These are phyloP conservation scores for Drosophila lacicola DNA, from an alignment of 2,888 invertebrate species.

Conservation along the genomic window DNA sequence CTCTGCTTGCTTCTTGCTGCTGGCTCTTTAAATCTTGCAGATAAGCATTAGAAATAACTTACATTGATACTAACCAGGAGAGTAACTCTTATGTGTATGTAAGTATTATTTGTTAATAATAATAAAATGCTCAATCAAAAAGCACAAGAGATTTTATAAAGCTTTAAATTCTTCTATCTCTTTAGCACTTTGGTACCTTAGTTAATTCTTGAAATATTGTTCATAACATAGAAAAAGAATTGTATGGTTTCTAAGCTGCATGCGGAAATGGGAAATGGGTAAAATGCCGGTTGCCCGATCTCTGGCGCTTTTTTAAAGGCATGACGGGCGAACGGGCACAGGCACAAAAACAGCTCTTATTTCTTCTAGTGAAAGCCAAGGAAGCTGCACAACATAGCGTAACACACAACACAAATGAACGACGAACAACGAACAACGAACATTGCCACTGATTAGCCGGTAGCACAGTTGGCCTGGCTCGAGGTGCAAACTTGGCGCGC, in stretches of 20 bases:
- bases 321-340: conserved; percentile 23
- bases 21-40: too few species aligned
- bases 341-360: conserved; percentile 43
- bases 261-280: conserved; percentile 23
- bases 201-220: not conserved
- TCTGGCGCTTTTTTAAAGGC: conserved; percentile 60
- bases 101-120: too few species aligned
- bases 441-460: conserved; percentile 76
- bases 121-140: too few species aligned
- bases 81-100: too few species aligned
- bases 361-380: conserved; percentile 71
- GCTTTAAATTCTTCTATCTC: too few species aligned
- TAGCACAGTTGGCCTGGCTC: conserved; percentile 52
- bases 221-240: conserved; percentile 2
- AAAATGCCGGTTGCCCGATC: conserved; percentile 26
- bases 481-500: conserved; percentile 56
- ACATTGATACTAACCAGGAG: too few species aligned
- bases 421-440: conserved; percentile 29
- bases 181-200: too few species aligned
- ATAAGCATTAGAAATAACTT: too few species aligned
- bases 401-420: conserved; percentile 29
- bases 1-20: too few species aligned
- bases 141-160: too few species aligned
- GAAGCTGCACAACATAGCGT: conserved; percentile 35
- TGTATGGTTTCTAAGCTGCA: conserved; percentile 4